A percentile compares a stretch with the other conserved stretches of the same genome.
Conservation (phyloP, 2,797 vertebrate genomes). For the Silurus lanzhouensis region DNA sequence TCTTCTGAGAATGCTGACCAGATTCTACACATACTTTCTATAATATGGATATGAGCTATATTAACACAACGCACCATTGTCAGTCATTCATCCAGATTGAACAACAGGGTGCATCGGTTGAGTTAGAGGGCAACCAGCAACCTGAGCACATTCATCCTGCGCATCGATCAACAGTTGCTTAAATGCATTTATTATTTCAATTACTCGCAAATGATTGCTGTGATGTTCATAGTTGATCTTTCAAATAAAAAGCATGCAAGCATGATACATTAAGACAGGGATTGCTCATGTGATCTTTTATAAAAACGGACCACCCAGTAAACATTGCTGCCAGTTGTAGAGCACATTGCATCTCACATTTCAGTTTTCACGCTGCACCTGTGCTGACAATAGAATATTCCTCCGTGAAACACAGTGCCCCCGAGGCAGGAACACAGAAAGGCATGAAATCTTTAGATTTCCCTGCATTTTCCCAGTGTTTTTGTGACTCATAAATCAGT, state of each 20-base stretch:
- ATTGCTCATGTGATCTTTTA: neutral
- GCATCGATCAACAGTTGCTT: neutral
- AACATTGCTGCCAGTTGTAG: slow-evolving; percentile 18
- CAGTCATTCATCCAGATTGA: slow-evolving; percentile 27
- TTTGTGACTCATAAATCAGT: slow-evolving; percentile 54
- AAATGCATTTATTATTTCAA: neutral
- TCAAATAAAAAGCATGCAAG: neutral
- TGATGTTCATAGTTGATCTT: neutral
- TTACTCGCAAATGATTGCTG: neutral
- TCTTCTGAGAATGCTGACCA: slow-evolving; percentile 46
- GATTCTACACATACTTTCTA: slow-evolving; percentile 43
- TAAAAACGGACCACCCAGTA: neutral
- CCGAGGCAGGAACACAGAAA: slow-evolving; percentile 41
- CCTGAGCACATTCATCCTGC: neutral
- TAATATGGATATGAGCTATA: slow-evolving; percentile 33
- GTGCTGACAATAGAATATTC: slow-evolving; percentile 47
- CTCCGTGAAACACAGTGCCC: slow-evolving; percentile 36
- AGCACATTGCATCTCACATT: neutral
- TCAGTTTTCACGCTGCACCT: slow-evolving; percentile 35
- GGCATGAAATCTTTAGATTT: slow-evolving; percentile 45
- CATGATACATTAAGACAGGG: slow-evolving; percentile 9
- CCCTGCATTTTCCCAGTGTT: slow-evolving; percentile 35
- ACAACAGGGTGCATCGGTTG: neutral
- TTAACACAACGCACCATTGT: neutral
- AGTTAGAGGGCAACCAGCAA: slow-evolving; percentile 6